phyloP scores from a whole-genome alignment of 2,888 invertebrate genomes.

The Acheta domesticus region DNA sequence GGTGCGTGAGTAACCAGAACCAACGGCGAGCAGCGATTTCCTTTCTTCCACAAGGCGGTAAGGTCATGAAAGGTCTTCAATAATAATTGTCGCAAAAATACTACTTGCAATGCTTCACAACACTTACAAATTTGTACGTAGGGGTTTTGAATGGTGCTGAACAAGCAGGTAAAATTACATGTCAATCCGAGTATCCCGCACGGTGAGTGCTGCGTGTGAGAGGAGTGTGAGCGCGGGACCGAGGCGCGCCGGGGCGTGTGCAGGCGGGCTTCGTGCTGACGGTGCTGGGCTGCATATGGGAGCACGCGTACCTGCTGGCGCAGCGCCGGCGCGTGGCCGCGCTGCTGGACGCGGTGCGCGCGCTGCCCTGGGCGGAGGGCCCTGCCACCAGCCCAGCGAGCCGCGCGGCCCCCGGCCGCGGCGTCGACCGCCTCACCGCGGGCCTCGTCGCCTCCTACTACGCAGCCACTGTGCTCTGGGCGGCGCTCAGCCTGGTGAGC shows the following conservation, averaged over 20 bases:
- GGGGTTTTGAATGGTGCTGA: too few species aligned
- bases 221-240: too few species aligned
- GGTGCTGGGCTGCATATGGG: conserved; percentile 19
- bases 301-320: background rate
- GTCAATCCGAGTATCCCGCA: too few species aligned
- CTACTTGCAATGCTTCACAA: too few species aligned
- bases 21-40: too few species aligned
- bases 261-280: conserved; percentile 19
- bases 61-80: too few species aligned
- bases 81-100: too few species aligned
- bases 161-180: too few species aligned
- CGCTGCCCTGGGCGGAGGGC: background rate
- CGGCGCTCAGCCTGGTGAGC: conserved; percentile 1
- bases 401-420: background rate
- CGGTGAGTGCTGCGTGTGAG: too few species aligned
- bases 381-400: background rate
- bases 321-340: background rate
- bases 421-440: background rate
- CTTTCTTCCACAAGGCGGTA: too few species aligned
- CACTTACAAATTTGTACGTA: too few species aligned
- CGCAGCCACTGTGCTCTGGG: background rate
- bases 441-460: background rate
- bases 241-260: background rate
- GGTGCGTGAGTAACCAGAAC: too few species aligned
- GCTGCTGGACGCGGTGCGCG: background rate